phyloP scores from a whole-genome alignment of 2,888 invertebrate genomes.

The Adelognathus sp. region DNA sequence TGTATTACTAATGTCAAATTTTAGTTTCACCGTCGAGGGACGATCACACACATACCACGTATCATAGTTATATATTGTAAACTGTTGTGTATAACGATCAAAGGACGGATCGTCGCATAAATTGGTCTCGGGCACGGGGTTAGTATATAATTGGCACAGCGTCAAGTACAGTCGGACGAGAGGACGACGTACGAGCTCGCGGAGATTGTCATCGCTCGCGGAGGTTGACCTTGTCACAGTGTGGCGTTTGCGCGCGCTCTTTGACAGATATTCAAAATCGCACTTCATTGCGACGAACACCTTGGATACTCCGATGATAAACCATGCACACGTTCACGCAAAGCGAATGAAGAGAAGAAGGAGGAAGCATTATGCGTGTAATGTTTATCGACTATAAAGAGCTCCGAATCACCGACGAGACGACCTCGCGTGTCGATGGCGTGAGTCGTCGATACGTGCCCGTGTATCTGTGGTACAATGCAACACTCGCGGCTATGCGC shows the following conservation, averaged over 20 bases:
- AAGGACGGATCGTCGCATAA: conserved; percentile 61
- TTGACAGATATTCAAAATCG: conserved; percentile 31
- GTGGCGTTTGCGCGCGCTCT: conserved; percentile 21
- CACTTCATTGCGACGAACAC: conserved; percentile 34
- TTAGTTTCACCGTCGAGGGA: too few species aligned
- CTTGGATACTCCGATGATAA: conserved; percentile 28
- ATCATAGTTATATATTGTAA: conserved; percentile 4
- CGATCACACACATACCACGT: too few species aligned
- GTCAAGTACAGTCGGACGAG: conserved; percentile 46
- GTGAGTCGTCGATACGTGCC: conserved; percentile 43
- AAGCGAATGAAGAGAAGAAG: background rate
- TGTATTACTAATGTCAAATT: too few species aligned
- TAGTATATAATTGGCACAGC: conserved; percentile 66
- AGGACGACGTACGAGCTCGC: conserved; percentile 45
- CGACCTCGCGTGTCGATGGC: conserved; percentile 43
- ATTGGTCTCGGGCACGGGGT: conserved; percentile 59
- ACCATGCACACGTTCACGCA: background rate
- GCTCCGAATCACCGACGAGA: conserved; percentile 25
- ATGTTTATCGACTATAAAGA: conserved; percentile 49
- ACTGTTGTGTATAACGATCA: conserved; percentile 15
- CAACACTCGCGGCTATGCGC: background rate
- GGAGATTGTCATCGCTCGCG: conserved; percentile 64
- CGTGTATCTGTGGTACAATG: background rate
- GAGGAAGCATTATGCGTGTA: background rate
- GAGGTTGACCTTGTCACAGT: conserved; percentile 64